Percentiles rank a stretch among this genome's conserved stretches.
Conservation (phyloP, 2,888 invertebrate species). For the Hypselothyrea guttata region DNA sequence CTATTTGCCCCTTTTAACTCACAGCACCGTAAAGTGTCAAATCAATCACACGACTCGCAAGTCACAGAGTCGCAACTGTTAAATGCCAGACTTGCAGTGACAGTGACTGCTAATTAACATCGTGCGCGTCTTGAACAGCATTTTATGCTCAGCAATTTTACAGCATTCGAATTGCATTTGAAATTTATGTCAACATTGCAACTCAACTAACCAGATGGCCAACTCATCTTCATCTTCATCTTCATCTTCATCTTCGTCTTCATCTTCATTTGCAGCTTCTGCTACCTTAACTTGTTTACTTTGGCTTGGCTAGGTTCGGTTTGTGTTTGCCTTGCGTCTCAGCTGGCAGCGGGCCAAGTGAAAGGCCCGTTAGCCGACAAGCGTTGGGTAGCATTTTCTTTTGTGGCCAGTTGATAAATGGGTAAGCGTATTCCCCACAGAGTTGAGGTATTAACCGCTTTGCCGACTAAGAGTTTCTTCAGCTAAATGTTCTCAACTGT, state of each 20-base stretch:
- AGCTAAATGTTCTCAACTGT: too few species aligned
- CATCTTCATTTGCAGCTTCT: conserved; percentile 5
- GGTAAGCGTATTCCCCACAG: conserved; percentile 23
- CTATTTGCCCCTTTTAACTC: conserved; percentile 21
- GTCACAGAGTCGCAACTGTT: background rate
- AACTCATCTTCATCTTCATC: conserved; percentile 5
- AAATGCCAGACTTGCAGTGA: too few species aligned
- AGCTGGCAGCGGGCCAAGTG: conserved; percentile 33
- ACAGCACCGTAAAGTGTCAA: conserved; percentile 33
- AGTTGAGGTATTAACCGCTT: conserved; percentile 17
- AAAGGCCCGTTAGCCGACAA: conserved; percentile 34
- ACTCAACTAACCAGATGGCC: background rate
- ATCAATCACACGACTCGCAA: conserved; percentile 37
- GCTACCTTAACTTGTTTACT: conserved; percentile 26
- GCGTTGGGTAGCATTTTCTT: conserved; percentile 16
- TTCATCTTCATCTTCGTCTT: conserved; percentile 4
- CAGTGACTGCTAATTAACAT: conserved; percentile 38
- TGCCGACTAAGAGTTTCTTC: too few species aligned
- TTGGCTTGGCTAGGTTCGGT: conserved; percentile 24
- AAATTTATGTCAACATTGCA: conserved; percentile 6
- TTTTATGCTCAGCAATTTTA: conserved; percentile 14
- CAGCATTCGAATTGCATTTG: conserved; percentile 19
- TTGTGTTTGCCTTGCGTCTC: conserved; percentile 33
- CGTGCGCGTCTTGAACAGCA: conserved; percentile 12
- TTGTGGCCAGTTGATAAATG: conserved; percentile 9